Evolutionary conservation across 1,140 invertebrate genomes (phyloP), one percentile per base, ranked within the genome.

Genomic region (Drosophila nigromelanica): DNA sequence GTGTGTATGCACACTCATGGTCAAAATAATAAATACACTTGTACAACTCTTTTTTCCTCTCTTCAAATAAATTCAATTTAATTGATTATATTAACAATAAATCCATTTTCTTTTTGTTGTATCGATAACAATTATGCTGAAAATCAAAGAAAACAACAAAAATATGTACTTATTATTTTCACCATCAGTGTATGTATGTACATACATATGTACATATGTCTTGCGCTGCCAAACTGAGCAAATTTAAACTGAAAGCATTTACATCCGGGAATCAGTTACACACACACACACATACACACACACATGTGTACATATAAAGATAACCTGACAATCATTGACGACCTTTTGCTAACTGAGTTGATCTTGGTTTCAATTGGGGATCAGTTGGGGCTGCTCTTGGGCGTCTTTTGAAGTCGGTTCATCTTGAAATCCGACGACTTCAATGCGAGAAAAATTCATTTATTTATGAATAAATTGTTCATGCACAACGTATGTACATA

Each of bases 361-460:
- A 68, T 48, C 70, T 73, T 73, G 70, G 63, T n/a, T 60, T 47
- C 55, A 73, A 68, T 73, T 73, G 63, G 39, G 39, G 62, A 39
- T 52, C 55, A 50, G 12, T 54, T 30, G 43, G 42, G 27, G 5
- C 27, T 27, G 27, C 27, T 27, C 27, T 27, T 27, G 27, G 27
- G 58, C 56, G 27, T 35, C 27, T 60, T 43, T 35, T 24, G 27
- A 56, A 56, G 35, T 18, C 15, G 7, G 47, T 24, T 67, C 64
- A 71, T 72, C 61, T 76, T 71, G 60, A 74, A 75, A 77, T 58
- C 45, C 6, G 7, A 35, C 58, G 60, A 51, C 15, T 58, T 76
- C 78, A 68, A 80, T 81, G 69, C 48, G 58, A 81, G 43, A 82
- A 78, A 81, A 78, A 82, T 82, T 69, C 18, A 82, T 73, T 82